Conservation (phyloP, 2,797 vertebrate genomes). For the Clarias platycephalus region DNA sequence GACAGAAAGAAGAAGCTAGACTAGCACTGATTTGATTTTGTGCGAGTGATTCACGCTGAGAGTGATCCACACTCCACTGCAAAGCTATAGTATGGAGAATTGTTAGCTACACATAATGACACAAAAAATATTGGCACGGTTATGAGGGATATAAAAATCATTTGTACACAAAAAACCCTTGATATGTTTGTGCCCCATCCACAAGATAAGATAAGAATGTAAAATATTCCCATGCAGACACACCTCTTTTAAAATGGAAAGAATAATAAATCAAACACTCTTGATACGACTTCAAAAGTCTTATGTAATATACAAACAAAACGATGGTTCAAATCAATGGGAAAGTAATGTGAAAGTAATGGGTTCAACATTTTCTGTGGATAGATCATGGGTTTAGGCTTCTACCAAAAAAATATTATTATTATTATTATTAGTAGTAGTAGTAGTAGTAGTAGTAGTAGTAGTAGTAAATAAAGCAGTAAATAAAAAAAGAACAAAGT, state of each 20-base stretch:
- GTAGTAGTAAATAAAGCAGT: not conserved
- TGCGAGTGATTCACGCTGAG: too few species aligned
- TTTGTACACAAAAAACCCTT: not conserved
- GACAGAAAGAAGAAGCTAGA: not conserved
- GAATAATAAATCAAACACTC: conserved; percentile 3
- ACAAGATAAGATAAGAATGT: conserved; percentile 42
- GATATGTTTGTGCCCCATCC: conserved; percentile 28
- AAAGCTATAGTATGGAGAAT: not conserved
- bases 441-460: not conserved
- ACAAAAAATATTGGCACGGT: conserved; percentile 9
- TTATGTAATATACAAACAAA: not conserved
- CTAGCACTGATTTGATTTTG: too few species aligned
- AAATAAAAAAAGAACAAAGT: not conserved
- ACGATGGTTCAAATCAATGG: not conserved
- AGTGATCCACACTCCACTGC: not conserved
- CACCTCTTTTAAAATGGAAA: conserved; percentile 25
- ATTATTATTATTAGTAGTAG: not conserved
- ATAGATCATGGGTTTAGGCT: conserved; percentile 25
- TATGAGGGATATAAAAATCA: not conserved
- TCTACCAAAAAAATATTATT: not conserved
- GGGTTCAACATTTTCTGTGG: conserved; percentile 1
- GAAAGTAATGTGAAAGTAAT: not conserved
- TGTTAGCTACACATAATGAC: conserved; percentile 5
- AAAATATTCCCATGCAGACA: conserved; percentile 21
- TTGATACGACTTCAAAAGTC: not conserved